Percentiles rank a stretch among this genome's conserved stretches.
Evolutionary conservation across 2,888 invertebrate genomes (phyloP).

Genomic region (Crossocerus cetratus): DNA sequence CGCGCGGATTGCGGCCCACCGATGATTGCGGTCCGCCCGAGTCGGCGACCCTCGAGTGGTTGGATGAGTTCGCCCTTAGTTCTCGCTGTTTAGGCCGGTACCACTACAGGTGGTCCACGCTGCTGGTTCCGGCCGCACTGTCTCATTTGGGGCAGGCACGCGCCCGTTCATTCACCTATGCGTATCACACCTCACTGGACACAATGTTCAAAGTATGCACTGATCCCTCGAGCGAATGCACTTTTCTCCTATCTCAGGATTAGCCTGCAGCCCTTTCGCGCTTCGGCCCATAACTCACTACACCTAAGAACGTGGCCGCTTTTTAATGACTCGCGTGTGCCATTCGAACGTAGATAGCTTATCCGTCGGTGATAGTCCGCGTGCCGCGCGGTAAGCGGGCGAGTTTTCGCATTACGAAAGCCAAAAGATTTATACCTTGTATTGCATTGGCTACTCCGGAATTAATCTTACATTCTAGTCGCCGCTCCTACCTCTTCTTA

Average conservation of each 20-base stretch:
- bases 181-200: constrained; percentile 61
- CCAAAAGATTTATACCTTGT: too few species aligned
- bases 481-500: too few species aligned
- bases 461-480: too few species aligned
- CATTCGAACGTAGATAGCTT: too few species aligned
- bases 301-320: too few species aligned
- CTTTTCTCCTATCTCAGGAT: constrained; percentile 9
- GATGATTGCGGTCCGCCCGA: neutral
- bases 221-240: neutral
- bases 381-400: too few species aligned
- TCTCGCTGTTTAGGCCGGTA: constrained; percentile 53
- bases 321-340: too few species aligned
- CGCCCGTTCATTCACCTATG: constrained; percentile 60
- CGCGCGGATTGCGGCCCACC: constrained; percentile 6
- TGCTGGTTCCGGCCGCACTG: constrained; percentile 19
- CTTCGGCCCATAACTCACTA: too few species aligned
- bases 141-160: constrained; percentile 49
- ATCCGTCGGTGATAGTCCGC: too few species aligned
- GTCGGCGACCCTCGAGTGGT: neutral
- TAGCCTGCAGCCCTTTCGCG: too few species aligned
- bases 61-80: constrained; percentile 39
- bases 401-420: too few species aligned
- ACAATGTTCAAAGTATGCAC: constrained; percentile 33
- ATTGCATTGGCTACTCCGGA: too few species aligned
- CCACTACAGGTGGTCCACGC: constrained; percentile 59